Evolutionary conservation across 2,888 invertebrate species (phyloP), one percentile per base, ranked within the genome.

Genomic region (Stenodera caucasica): DNA sequence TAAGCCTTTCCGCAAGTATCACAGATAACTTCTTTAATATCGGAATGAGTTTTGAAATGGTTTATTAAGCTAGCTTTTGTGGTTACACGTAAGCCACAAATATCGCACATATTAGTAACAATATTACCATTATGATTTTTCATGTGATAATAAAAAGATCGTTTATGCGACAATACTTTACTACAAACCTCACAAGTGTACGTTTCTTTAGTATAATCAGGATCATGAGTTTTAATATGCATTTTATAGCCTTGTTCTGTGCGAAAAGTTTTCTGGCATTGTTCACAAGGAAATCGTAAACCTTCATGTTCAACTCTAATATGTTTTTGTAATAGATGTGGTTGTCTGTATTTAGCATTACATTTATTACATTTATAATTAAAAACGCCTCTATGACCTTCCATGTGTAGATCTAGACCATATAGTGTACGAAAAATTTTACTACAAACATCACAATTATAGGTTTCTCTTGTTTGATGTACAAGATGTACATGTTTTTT

Each of bases 321-420:
- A 55, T 75, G 74, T 3, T 61, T 53, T 6, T 60, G 66, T 11
- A 73, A 61, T 53, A 69, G 69, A 23, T 62, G 63, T 21, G 61
- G 58, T 26, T 63, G 70, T 58, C 80, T 80, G 60, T 85, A 85
- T 0, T 72, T 76, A 67, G 82, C 84, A n/a, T 80, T 76, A 65
- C 86, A 85, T 0, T 82, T 67, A 7, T 78, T 71, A 61, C 85
- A 85, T 18, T 74, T 75, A 12, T 78, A 78, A 26, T 76, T 81
- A 60, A 69, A 78, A 40, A 78, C 79, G 11, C 53, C 49, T 54
- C 58, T 6, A 64, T 66, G 62, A 66, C 66, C 30, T 51, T 65
- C 37, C 64, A 61, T 7, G 29, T 60, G 60, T 11, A 53, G 35
- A 29, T 23, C 35, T 21, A 60, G 29, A 45, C 58, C 53, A 15